Conservation (phyloP, 1,140 invertebrate species). For the Venustaconcha ellipsiformis region DNA sequence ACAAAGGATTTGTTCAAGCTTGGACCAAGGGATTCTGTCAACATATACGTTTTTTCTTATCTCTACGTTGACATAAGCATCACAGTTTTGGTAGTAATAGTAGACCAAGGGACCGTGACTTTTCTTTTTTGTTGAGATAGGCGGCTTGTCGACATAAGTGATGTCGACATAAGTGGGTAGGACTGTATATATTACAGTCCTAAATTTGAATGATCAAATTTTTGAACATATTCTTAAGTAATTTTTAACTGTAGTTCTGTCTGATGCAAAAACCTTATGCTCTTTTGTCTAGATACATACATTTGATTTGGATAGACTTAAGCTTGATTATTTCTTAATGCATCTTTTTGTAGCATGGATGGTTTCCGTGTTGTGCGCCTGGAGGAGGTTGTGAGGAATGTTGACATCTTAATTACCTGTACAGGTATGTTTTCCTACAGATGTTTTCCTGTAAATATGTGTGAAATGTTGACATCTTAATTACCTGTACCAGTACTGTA, state of each 20-base stretch:
- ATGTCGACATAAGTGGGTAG: too few species aligned
- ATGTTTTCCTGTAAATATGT: background rate
- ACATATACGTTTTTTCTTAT: too few species aligned
- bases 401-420: conserved; percentile 95
- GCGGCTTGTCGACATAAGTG: too few species aligned
- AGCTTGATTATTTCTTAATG: too few species aligned
- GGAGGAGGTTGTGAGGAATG: conserved; percentile 90
- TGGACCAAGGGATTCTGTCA: too few species aligned
- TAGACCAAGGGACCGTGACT: too few species aligned
- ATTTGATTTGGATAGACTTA: too few species aligned
- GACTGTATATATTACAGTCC: background rate
- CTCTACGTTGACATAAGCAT: too few species aligned
- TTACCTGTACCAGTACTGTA: conserved; percentile 83
- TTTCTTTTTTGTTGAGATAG: too few species aligned
- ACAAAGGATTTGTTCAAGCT: too few species aligned
- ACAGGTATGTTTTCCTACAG: conserved; percentile 65
- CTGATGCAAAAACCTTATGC: background rate
- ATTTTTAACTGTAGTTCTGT: background rate
- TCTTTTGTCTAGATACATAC: too few species aligned
- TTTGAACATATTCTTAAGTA: background rate
- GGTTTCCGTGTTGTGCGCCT: conserved; percentile 95
- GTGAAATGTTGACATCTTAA: conserved; percentile 79
- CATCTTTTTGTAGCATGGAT: conserved; percentile 84
- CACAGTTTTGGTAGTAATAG: too few species aligned
- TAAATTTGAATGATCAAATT: background rate